phyloP scores from a whole-genome alignment of 2,113 vertebrate genomes.

The Xerus inauris region DNA sequence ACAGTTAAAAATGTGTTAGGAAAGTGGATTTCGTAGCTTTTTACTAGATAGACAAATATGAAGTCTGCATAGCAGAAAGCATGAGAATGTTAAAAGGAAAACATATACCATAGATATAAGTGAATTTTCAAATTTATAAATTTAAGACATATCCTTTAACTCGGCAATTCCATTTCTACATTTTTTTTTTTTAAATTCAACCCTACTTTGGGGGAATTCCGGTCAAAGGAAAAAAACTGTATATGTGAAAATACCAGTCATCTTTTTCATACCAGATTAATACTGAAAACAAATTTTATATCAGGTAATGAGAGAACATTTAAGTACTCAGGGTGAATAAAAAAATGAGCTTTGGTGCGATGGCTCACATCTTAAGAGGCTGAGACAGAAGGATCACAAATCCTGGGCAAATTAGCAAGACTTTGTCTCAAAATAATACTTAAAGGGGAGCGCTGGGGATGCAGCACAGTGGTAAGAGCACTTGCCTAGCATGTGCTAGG shows the following conservation, averaged over 20 bases:
- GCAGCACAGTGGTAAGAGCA: background rate
- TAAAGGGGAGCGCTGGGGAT: background rate
- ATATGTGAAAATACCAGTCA: background rate
- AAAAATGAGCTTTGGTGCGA: background rate
- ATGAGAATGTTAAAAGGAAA: background rate
- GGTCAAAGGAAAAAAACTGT: background rate
- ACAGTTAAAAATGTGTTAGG: background rate
- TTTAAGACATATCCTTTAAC: background rate
- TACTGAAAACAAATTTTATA: slow-evolving; percentile 1
- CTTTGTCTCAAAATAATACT: background rate
- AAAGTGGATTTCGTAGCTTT: no score
- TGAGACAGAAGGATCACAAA: background rate
- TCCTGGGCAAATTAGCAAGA: background rate
- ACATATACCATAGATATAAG: background rate
- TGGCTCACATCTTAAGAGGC: background rate
- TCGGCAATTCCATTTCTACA: background rate
- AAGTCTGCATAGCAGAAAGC: background rate
- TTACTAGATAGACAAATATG: no score
- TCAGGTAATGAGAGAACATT: background rate
- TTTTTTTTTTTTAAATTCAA: background rate
- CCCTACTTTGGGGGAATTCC: background rate
- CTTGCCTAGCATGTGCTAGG: background rate
- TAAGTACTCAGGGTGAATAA: slow-evolving; percentile 38
- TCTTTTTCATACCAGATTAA: background rate
- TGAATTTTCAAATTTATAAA: background rate